phyloP scores from a whole-genome alignment of 1,140 invertebrate genomes.

The Drosophila triauraria region DNA sequence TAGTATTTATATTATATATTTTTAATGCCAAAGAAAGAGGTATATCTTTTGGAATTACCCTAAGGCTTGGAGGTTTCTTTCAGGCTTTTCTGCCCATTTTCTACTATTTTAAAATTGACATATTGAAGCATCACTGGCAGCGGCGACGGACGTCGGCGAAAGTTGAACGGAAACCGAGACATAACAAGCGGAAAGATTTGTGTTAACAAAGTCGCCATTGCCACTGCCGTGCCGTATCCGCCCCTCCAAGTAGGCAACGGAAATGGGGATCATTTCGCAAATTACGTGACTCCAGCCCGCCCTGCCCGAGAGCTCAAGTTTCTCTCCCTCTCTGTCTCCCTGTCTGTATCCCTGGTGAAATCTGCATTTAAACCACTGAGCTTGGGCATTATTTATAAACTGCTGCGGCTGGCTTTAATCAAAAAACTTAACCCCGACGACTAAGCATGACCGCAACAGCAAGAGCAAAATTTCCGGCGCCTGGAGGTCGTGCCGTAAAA shows the following conservation, averaged over 20 bases:
- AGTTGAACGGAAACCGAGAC: conserved; percentile 68
- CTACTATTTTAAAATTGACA: conserved; percentile 7
- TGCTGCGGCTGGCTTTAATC: conserved; percentile 65
- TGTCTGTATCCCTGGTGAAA: conserved; percentile 34
- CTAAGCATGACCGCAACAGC: conserved; percentile 41
- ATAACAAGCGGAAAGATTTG: conserved; percentile 83
- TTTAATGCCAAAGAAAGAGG: too few species aligned
- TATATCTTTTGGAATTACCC: too few species aligned
- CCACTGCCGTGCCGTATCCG: conserved; percentile 5
- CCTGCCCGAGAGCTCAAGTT: background rate
- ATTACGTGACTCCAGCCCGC: conserved; percentile 65
- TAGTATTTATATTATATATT: too few species aligned
- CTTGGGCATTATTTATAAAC: conserved; percentile 74
- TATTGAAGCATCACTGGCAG: conserved; percentile 14
- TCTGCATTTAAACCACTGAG: conserved; percentile 71
- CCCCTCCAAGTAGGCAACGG: conserved; percentile 65
- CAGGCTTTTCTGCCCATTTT: background rate
- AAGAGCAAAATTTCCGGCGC: conserved; percentile 58
- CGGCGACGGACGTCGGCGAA: conserved; percentile 14
- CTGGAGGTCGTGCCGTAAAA: conserved; percentile 71
- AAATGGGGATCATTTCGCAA: conserved; percentile 74
- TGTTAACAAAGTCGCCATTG: conserved; percentile 69
- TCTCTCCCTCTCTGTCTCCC: background rate
- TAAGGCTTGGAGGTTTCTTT: too few species aligned
- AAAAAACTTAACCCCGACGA: conserved; percentile 55